Evolutionary conservation across 2,888 invertebrate genomes (phyloP).

Genomic region (Cataglyphis rosenhaueri): DNA sequence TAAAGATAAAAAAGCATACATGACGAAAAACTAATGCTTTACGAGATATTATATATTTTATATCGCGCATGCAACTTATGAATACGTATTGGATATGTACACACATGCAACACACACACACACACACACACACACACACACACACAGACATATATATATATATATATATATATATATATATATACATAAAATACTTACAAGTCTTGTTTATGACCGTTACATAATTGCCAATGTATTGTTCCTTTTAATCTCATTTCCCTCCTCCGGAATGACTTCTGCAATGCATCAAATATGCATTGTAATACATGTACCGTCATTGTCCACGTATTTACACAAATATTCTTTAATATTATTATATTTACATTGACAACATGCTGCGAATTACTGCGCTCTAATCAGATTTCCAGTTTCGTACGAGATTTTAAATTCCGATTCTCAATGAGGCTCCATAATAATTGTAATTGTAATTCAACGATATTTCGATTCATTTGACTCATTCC

Average conservation of each 20-base stretch:
- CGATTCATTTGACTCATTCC: neutral
- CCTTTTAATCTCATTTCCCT: neutral
- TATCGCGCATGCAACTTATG: neutral
- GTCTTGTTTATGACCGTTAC: conserved; percentile 29
- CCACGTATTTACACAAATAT: neutral
- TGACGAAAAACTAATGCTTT: neutral
- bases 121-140: no score
- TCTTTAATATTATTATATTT: neutral
- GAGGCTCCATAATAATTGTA: conserved; percentile 11
- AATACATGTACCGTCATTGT: neutral
- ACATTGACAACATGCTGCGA: neutral
- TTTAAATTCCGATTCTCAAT: conserved; percentile 14
- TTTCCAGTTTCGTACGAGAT: neutral
- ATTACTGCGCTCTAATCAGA: neutral
- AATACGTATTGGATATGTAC: neutral
- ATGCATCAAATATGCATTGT: neutral
- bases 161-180: neutral
- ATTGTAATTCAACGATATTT: neutral
- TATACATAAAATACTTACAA: conserved; percentile 24
- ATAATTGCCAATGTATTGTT: neutral
- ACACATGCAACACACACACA: no score
- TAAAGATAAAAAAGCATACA: neutral
- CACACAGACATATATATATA: no score
- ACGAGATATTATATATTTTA: neutral
- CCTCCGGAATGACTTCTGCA: conserved; percentile 19